A percentile compares a stretch with the other conserved stretches of the same genome.
phyloP scores from a whole-genome alignment of 2,888 invertebrate genomes.

The Physocephala rufipes region DNA sequence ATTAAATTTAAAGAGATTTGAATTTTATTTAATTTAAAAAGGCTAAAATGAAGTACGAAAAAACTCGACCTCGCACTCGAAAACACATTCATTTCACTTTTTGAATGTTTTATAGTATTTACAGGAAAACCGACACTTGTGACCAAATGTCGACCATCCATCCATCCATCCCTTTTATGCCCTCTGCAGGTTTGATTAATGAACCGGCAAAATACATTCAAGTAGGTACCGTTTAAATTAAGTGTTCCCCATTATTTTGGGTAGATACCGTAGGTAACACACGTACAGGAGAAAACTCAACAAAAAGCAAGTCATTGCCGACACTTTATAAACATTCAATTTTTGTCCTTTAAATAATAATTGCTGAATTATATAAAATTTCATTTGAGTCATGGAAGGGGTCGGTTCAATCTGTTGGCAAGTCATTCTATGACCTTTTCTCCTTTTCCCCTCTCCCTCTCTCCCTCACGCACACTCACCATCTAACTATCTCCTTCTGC shows the following conservation, averaged over 20 bases:
- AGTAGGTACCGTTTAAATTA: no score
- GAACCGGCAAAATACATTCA: constrained; percentile 9
- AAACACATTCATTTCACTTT: constrained; percentile 33
- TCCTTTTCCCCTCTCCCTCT: no score
- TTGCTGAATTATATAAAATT: constrained; percentile 33
- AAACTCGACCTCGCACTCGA: constrained; percentile 21
- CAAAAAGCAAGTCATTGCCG: background rate
- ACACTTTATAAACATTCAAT: background rate
- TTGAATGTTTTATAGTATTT: constrained; percentile 59
- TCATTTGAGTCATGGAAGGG: constrained; percentile 6
- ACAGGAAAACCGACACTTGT: constrained; percentile 59
- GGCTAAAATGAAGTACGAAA: no score
- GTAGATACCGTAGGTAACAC: background rate
- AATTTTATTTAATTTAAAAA: constrained; percentile 19
- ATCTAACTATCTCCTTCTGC: no score
- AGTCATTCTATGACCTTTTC: constrained; percentile 1
- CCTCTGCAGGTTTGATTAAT: background rate
- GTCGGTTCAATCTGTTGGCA: background rate
- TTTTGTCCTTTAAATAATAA: constrained; percentile 16
- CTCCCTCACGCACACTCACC: no score
- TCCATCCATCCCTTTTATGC: background rate
- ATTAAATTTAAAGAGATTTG: constrained; percentile 46
- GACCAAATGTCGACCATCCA: background rate
- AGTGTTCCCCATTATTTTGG: background rate
- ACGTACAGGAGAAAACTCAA: background rate